Percentiles rank a stretch among this genome's conserved stretches.
Evolutionary conservation across 2,797 vertebrate species (phyloP).

Genomic region (Natrix natrix): DNA sequence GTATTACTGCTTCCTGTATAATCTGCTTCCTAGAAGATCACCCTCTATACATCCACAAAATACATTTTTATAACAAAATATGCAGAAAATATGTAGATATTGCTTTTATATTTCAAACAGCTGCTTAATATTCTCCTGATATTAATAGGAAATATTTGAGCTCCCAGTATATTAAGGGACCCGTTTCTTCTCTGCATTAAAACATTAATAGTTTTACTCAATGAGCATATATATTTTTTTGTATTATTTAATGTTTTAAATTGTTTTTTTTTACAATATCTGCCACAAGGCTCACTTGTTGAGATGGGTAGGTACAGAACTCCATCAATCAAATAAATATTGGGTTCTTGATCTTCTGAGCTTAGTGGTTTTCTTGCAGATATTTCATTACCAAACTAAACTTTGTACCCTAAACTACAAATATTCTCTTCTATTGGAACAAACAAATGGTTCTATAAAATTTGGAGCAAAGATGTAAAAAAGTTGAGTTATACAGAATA

Average conservation of each 20-base stretch:
- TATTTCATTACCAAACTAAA: background rate
- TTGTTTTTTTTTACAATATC: background rate
- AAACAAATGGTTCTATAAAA: background rate
- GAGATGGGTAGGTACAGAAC: background rate
- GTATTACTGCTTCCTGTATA: background rate
- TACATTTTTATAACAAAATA: background rate
- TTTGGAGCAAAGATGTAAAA: background rate
- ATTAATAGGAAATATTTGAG: background rate
- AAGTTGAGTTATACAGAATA: background rate
- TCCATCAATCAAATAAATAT: background rate
- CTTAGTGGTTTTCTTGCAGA: background rate
- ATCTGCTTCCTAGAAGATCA: background rate
- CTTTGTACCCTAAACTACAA: background rate
- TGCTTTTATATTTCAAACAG: background rate
- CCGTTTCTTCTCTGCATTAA: background rate
- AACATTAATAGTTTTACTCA: background rate
- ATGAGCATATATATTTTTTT: no score
- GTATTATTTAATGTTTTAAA: background rate
- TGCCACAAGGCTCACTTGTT: background rate
- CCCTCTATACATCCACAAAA: background rate
- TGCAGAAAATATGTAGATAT: background rate
- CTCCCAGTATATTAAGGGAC: background rate
- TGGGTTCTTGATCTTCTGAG: background rate
- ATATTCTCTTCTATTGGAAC: background rate
- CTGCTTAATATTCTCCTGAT: background rate